A percentile compares a stretch with the other conserved stretches of the same genome.
phyloP scores from a whole-genome alignment of 2,797 vertebrate genomes.

The Melanotaenia pygmaea region DNA sequence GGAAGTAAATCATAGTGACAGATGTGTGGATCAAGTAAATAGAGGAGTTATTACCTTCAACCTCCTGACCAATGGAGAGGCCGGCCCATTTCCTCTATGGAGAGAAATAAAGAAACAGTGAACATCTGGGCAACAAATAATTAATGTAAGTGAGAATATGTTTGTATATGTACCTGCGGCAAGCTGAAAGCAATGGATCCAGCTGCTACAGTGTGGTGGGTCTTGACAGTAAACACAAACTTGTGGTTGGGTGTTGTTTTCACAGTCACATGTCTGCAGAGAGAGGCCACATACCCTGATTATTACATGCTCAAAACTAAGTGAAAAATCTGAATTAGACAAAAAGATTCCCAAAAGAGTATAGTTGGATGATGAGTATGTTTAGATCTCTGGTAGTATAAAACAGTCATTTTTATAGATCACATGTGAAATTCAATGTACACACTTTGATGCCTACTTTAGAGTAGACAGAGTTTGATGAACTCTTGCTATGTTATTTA shows the following conservation, averaged over 20 bases:
- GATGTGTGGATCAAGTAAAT: background rate
- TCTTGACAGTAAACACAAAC: constrained; percentile 92
- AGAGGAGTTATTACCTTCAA: constrained; percentile 86
- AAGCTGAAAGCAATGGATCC: constrained; percentile 95
- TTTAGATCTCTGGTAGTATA: background rate
- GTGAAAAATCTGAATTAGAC: background rate
- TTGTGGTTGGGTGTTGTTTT: constrained; percentile 94
- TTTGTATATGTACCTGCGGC: constrained; percentile 86
- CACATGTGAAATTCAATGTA: background rate
- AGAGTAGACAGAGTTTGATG: too few relatives aligned
- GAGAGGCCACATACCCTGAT: background rate
- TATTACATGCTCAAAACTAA: background rate
- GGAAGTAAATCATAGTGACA: background rate
- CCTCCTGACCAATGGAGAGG: constrained; percentile 96
- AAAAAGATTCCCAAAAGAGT: background rate
- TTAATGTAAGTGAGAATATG: background rate
- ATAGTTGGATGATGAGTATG: background rate
- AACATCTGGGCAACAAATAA: background rate
- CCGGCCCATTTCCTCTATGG: constrained; percentile 96
- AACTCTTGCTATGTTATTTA: too few relatives aligned
- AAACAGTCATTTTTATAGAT: background rate
- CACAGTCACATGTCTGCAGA: constrained; percentile 90
- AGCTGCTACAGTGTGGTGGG: constrained; percentile 89
- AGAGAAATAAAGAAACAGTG: constrained; percentile 17
- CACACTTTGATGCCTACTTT: background rate